phyloP scores from a whole-genome alignment of 2,113 vertebrate species.

The Perca schrenkii region DNA sequence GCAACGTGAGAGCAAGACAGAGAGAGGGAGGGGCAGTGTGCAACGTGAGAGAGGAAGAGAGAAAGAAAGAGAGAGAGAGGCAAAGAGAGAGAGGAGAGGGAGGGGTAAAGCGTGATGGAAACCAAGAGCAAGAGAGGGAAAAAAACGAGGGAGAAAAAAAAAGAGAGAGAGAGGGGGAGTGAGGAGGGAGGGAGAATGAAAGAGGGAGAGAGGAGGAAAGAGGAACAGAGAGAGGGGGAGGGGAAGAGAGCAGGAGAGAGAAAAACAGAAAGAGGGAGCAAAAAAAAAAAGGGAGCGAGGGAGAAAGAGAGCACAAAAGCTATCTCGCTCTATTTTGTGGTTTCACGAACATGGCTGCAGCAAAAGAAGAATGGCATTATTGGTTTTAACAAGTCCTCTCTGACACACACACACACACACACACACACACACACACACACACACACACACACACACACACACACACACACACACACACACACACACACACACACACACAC shows the following conservation, averaged over 20 bases:
- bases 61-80: conserved; percentile 20
- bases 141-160: conserved; percentile 17
- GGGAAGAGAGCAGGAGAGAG: conserved; percentile 52
- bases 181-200: conserved; percentile 44
- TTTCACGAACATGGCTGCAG: conserved; percentile 73
- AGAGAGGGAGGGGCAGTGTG: conserved; percentile 43
- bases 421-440: conserved; percentile 17
- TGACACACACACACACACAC: conserved; percentile 3
- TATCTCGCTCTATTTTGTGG: conserved; percentile 49
- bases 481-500: conserved; percentile 1
- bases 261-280: conserved; percentile 64
- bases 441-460: background rate
- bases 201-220: conserved; percentile 42
- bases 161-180: conserved; percentile 21
- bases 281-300: conserved; percentile 51
- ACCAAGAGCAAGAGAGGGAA: conserved; percentile 47
- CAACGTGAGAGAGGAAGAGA: conserved; percentile 56
- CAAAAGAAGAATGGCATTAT: conserved; percentile 25
- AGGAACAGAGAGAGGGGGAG: conserved; percentile 55
- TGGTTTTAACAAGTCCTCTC: conserved; percentile 14
- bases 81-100: conserved; percentile 32
- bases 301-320: conserved; percentile 55
- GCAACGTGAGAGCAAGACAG: conserved; percentile 39
- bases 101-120: conserved; percentile 57
- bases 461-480: conserved; percentile 18